Evolutionary conservation across 2,888 invertebrate genomes (phyloP).

Genomic region (Sarcophaga variegata): DNA sequence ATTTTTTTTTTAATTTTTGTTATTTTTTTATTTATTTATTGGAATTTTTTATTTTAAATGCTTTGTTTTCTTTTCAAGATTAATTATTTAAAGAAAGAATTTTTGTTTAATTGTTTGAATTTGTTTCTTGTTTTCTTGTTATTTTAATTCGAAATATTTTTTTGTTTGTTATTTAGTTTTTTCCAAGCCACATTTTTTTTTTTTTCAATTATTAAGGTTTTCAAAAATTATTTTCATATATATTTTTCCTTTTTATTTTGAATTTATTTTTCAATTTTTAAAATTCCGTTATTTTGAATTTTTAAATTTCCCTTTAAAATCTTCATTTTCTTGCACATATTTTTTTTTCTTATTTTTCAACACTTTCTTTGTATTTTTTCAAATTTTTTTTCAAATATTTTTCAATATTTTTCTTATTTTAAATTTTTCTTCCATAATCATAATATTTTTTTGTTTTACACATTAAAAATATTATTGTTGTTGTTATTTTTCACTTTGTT

Average conservation of each 20-base stretch:
- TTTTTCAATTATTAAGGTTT: no score
- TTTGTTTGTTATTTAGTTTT: not conserved
- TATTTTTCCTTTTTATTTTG: not conserved
- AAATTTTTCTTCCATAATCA: constrained; percentile 16
- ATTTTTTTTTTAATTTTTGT: not conserved
- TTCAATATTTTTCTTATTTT: constrained; percentile 5
- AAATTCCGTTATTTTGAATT: constrained; percentile 28
- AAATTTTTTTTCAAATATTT: not conserved
- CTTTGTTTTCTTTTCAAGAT: not conserved
- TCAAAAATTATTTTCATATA: not conserved
- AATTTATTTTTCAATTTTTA: constrained; percentile 3
- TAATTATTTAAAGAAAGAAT: not conserved
- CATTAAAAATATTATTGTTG: not conserved
- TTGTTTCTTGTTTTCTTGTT: not conserved
- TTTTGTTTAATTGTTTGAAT: not conserved
- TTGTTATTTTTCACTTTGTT: constrained; percentile 25
- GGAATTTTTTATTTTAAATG: not conserved
- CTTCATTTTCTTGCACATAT: constrained; percentile 22
- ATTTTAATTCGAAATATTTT: not conserved
- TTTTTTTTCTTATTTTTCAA: not conserved
- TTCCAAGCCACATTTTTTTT: not conserved
- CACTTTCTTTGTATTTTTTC: not conserved
- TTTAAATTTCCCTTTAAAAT: not conserved
- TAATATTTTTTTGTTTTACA: constrained; percentile 28
- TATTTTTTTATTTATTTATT: not conserved